Evolutionary conservation across 2,113 vertebrate genomes (phyloP), one percentile per base, ranked within the genome.

Genomic region (Eidolon helvum): DNA sequence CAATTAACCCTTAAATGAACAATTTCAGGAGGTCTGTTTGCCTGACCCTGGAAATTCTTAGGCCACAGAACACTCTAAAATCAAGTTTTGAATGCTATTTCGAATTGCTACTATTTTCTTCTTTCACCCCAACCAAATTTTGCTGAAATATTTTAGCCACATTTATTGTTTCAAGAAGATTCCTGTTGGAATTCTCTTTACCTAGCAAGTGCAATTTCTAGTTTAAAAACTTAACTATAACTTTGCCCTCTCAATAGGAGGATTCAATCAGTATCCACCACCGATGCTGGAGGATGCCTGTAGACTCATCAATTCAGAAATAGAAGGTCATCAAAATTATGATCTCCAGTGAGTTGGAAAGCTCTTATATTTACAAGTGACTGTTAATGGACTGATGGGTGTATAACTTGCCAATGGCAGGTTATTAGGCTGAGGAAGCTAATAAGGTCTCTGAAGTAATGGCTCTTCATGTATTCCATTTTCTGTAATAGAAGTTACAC

Each of bases 261-360:
- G n/a, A 87, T 97, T 98, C 86, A 97, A 97, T 93, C 71, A 89
- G 77, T 98, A 98, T 59, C 98, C 98, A 30, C 96, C 98, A 2
- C 55, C 38, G 0, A 15, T 4, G 57, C 72, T 97, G 19, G 78
- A 96, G 63, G 28, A 35, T 1, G 57, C 28, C 59, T 98, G 97
- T 28, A 72, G n/a, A 45, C 43, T 14, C 26, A 10, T 90, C 1
- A 1, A 0, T 21, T n/a, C 48, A 53, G 40, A 86, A 53, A 69
- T 8, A 30, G 79, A 87, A 1, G 38, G 69, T 8, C 1, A 0
- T 16, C 65, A 26, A 30, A 8, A 2, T 7, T 6, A 3, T 0
- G 1, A 2, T 68, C 28, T 66, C 40, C 16, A 1, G 97, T 98
- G 68, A 96, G 98, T 97, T 53, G 33, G 48, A 45, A 65, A 93